Evolutionary conservation across 2,797 vertebrate species (phyloP), one percentile per base, ranked within the genome.

Genomic region (Chaetophractus vellerosus): DNA sequence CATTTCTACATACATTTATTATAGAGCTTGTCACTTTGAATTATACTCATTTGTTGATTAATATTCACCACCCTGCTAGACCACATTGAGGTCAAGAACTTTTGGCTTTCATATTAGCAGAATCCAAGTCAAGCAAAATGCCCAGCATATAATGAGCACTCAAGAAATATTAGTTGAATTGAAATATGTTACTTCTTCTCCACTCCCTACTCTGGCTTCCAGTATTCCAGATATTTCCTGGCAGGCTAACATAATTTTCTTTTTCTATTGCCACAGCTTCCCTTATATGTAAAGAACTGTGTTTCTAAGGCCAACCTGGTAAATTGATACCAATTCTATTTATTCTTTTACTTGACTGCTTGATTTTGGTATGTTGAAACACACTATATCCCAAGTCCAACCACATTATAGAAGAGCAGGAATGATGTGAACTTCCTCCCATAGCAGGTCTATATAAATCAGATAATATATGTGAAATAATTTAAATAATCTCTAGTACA

Each of bases 321-420:
- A 59, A 93, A 69, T 48, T n/a, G 64, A 64, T 4, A 14, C 15
- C 19, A 28, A 90, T 41, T 88, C 15, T 63, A 68, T 41, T 75
- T 76, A 75, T 90, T 95, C 86, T 68, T 88, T 84, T 81, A 91
- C 50, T 85, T 15, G 3, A 28, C 63, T 85, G 55, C 94, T 94
- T 88, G 0, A 87, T 93, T 91, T 90, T 16, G 21, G 24, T 26
- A 28, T 38, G 85, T 85, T 61, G 48, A 76, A 93, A 52, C 74
- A 19, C 2, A 91, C 23, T 63, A 48, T 57, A 52, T 38, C 52
- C 28, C 57, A 83, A 68, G 21, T 76, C n/a, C 45, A 83, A 48
- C 3, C 19, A 66, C 55, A 79, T 93, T 63, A 92, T 78, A 78
- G 88, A 26, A 80, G 31, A 84, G 41, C 24, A 57, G 48, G 71